phyloP scores from a whole-genome alignment of 1,140 invertebrate genomes.

The Brachionus calyciflorus region DNA sequence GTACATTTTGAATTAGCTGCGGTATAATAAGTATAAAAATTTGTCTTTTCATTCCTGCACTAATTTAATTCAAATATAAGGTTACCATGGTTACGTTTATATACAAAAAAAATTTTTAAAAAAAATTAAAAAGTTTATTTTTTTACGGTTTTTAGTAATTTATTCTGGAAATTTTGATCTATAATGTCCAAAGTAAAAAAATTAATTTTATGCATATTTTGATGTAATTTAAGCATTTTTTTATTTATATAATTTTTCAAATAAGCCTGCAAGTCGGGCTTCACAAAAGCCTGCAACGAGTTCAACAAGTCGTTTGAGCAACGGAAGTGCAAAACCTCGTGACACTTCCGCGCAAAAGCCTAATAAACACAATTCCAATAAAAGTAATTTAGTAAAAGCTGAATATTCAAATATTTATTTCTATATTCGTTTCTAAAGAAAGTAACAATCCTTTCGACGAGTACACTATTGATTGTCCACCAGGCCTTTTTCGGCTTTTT shows the following conservation, averaged over 20 bases:
- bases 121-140: too few relatives aligned
- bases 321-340: neutral
- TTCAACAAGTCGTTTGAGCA: slow-evolving; percentile 5
- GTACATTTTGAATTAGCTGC: too few relatives aligned
- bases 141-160: too few relatives aligned
- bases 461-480: slow-evolving; percentile 52
- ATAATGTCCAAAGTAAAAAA: slow-evolving; percentile 24
- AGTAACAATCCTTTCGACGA: neutral
- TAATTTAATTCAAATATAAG: too few relatives aligned
- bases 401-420: neutral
- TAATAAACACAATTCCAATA: slow-evolving; percentile 13
- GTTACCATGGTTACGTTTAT: too few relatives aligned
- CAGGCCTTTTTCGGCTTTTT: slow-evolving; percentile 55
- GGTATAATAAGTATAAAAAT: too few relatives aligned
- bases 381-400: neutral
- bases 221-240: too few relatives aligned
- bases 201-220: neutral
- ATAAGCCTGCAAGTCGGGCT: slow-evolving; percentile 3
- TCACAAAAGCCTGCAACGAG: slow-evolving; percentile 15
- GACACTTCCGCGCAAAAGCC: neutral
- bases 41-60: too few relatives aligned
- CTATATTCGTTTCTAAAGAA: neutral
- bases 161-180: too few relatives aligned
- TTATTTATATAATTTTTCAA: neutral
- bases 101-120: too few relatives aligned